These are phyloP conservation scores for Pardosa pseudoannulata DNA, from an alignment of 2,888 invertebrate species.

Conservation along the genomic window DNA sequence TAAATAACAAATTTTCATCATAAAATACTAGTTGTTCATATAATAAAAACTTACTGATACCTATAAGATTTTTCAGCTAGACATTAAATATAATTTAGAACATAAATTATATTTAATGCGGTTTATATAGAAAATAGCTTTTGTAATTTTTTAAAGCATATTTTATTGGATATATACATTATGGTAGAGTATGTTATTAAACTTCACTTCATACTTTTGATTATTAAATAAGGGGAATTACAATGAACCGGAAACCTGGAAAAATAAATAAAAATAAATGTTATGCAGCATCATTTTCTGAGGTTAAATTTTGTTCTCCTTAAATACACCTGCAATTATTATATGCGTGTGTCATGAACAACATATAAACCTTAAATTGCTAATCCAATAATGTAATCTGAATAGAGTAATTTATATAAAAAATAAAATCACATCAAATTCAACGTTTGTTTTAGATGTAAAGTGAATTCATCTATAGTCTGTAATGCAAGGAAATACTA, in stretches of 20 bases:
- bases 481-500: not conserved
- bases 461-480: not conserved
- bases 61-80: too few species aligned
- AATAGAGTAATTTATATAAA: not conserved
- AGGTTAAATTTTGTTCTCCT: conserved; percentile 30
- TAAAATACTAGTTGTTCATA: too few species aligned
- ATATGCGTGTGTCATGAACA: conserved; percentile 40
- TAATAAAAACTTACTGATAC: too few species aligned
- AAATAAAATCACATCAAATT: too few species aligned
- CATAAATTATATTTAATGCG: too few species aligned
- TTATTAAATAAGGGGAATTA: not conserved
- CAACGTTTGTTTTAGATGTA: not conserved
- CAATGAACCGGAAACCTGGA: not conserved
- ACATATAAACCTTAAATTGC: conserved; percentile 32
- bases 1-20: too few species aligned
- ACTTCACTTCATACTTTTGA: too few species aligned
- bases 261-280: not conserved
- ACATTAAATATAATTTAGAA: too few species aligned
- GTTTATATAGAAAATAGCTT: too few species aligned
- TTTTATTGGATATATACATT: too few species aligned
- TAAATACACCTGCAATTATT: conserved; percentile 62
- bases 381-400: not conserved
- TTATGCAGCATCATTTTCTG: conserved; percentile 16
- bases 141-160: too few species aligned
- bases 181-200: too few species aligned